Conservation (phyloP, 2,113 vertebrate genomes). For the Carollia perspicillata region DNA sequence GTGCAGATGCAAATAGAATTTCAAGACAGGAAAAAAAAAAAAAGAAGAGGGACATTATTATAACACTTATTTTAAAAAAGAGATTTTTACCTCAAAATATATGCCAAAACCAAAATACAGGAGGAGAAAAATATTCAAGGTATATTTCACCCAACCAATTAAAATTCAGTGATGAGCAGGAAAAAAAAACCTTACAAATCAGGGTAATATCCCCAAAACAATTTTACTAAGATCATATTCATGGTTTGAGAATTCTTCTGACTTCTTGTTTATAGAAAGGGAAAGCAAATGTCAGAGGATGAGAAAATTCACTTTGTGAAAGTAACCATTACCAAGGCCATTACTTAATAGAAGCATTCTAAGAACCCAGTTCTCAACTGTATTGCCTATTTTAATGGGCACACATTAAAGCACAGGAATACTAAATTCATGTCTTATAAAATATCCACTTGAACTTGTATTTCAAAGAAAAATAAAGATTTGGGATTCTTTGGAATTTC, state of each 20-base stretch:
- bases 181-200: neutral
- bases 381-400: neutral
- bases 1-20: neutral
- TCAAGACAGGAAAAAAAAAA: neutral
- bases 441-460: neutral
- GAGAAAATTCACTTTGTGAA: neutral
- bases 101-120: neutral
- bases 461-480: constrained; percentile 33
- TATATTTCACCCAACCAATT: neutral
- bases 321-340: neutral
- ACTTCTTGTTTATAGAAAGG: neutral
- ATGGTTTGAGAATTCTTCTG: neutral
- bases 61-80: neutral
- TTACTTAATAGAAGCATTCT: neutral
- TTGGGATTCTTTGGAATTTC: constrained; percentile 15
- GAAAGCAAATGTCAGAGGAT: neutral
- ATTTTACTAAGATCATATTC: neutral
- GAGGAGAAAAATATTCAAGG: neutral
- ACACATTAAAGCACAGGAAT: neutral
- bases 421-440: neutral
- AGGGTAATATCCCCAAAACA: neutral
- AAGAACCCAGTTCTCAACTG: neutral
- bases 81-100: neutral
- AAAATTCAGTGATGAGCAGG: neutral
- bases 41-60: neutral